These are phyloP conservation scores for Macrotis lagotis DNA, from an alignment of 2,113 vertebrate genomes.

Conservation along the genomic window DNA sequence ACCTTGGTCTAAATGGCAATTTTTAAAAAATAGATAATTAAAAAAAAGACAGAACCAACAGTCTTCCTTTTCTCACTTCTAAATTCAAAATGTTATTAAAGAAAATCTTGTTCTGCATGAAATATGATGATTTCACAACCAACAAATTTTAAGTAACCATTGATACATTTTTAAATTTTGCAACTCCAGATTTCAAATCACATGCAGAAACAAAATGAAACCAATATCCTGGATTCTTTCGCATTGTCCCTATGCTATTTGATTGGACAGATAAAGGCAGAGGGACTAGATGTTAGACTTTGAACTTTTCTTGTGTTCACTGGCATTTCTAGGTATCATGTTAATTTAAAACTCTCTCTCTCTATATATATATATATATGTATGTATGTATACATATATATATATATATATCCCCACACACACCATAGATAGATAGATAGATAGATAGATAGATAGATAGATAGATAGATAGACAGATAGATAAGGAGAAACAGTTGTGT, in stretches of 20 bases:
- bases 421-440: too few species aligned
- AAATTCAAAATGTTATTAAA: background rate
- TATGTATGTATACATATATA: too few species aligned
- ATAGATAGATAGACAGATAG: too few species aligned
- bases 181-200: constrained; percentile 17
- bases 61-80: constrained; percentile 1
- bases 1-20: background rate
- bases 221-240: background rate
- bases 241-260: too few species aligned
- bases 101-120: background rate
- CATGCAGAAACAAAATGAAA: background rate
- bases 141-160: constrained; percentile 5
- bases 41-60: background rate
- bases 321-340: background rate
- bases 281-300: background rate
- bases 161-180: background rate
- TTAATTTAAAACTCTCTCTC: too few species aligned
- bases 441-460: too few species aligned
- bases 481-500: background rate
- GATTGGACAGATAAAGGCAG: background rate
- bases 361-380: too few species aligned
- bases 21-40: too few species aligned
- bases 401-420: too few species aligned
- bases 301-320: rapidly evolving
- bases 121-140: constrained; percentile 14